Evolutionary conservation across 1,140 invertebrate species (phyloP).

Genomic region (Diorhabda elongata): DNA sequence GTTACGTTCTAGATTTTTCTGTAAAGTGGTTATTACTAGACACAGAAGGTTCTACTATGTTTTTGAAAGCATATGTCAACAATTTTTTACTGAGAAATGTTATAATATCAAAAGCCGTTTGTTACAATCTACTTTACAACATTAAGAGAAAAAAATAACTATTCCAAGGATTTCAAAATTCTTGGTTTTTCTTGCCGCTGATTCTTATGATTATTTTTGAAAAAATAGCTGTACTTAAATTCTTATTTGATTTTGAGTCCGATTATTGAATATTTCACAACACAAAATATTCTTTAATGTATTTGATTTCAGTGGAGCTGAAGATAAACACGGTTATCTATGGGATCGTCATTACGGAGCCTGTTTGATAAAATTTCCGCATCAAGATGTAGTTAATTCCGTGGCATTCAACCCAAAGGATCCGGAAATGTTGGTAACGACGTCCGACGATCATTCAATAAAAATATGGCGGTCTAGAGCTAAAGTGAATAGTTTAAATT

Average conservation of each 20-base stretch:
- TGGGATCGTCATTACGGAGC: constrained; percentile 86
- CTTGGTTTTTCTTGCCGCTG: too few species aligned
- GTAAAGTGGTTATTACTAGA: too few species aligned
- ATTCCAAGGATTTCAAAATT: too few species aligned
- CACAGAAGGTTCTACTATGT: too few species aligned
- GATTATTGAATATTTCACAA: background rate
- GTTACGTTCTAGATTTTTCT: too few species aligned
- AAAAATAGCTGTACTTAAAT: constrained; percentile 1
- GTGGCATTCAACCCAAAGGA: constrained; percentile 83
- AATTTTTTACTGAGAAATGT: too few species aligned
- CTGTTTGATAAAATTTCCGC: constrained; percentile 72
- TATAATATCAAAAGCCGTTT: too few species aligned
- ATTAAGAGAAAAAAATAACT: too few species aligned
- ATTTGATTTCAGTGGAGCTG: constrained; percentile 65
- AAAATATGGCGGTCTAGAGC: constrained; percentile 66
- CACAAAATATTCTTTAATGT: constrained; percentile 2
- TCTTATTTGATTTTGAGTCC: background rate
- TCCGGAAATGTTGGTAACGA: constrained; percentile 80
- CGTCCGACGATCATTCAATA: constrained; percentile 78
- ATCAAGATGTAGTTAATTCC: constrained; percentile 80
- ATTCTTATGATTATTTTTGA: background rate
- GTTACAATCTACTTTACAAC: too few species aligned
- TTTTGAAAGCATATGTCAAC: too few species aligned
- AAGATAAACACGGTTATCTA: constrained; percentile 79
- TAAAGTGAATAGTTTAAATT: constrained; percentile 47